Conservation (phyloP, 2,797 vertebrate genomes). For the Netta rufina region DNA sequence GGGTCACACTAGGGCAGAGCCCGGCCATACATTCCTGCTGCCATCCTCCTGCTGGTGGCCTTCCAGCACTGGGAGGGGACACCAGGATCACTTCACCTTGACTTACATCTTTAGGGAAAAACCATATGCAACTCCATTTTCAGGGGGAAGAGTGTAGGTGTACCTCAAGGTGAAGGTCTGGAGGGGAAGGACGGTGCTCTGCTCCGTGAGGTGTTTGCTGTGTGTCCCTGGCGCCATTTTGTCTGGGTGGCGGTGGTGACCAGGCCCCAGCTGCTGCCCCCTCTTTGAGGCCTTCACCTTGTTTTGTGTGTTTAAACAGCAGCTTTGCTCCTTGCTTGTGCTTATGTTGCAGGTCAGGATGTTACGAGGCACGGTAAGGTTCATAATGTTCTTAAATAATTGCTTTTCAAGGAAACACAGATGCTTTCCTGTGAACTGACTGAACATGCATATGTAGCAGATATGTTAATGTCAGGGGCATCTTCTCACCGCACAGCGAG, state of each 20-base stretch:
- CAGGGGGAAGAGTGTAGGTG: neutral
- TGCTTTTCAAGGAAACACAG: neutral
- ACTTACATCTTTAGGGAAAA: fast-evolving
- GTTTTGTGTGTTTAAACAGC: fast-evolving
- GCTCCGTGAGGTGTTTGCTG: neutral
- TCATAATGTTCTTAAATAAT: neutral
- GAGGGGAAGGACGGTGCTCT: neutral
- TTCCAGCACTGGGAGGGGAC: neutral
- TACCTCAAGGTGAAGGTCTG: neutral
- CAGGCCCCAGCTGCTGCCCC: neutral
- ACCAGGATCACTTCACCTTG: fast-evolving
- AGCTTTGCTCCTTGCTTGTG: neutral
- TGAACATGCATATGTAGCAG: neutral
- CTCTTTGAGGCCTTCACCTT: fast-evolving
- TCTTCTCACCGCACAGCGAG: neutral
- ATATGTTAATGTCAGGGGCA: neutral
- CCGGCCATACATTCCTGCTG: fast-evolving
- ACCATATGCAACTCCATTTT: fast-evolving
- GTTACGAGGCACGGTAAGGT: neutral
- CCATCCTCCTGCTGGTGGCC: neutral
- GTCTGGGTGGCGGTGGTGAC: neutral
- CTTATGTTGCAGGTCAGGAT: neutral
- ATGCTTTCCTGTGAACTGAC: neutral
- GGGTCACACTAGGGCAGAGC: neutral
- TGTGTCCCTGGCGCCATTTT: neutral